Evolutionary conservation across 2,797 vertebrate genomes (phyloP), one percentile per base, ranked within the genome.

Genomic region (Acrocephalus scirpaceus): DNA sequence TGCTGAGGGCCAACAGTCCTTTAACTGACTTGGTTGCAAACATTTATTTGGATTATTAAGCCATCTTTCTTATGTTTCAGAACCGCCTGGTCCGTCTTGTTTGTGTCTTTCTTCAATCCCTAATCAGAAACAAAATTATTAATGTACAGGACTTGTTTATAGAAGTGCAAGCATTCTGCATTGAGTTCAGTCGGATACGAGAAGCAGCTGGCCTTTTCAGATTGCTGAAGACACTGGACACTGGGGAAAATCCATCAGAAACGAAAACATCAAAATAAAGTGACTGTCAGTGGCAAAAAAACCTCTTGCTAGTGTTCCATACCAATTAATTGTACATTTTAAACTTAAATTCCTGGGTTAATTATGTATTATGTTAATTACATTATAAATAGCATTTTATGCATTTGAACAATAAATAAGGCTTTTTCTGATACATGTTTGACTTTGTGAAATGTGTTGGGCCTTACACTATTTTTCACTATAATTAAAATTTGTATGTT

Each of bases 81-180:
- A 99, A 99, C 91, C 99, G 99, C 9, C 97, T 99, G 98, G 99
- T 99, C 76, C 99, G 99, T 19, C 98, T 99, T 64, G 99, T 99
- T 54, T 99, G 99, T 50, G 99, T 99, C 62, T 99, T 99, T 95
- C 99, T 99, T 36, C 99, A 99, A 96, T 99, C 99, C 11, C 97
- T 99, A 96, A 99, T 99, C 96, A 98, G 99, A 51, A 99, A 99
- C 97, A 99, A 99, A 97, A 99, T 99, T 94, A 99, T 99, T 82
- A 99, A 99, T 15, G 99, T 99, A 32, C 99, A 99, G 98, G 99
- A 99, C 98, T 98, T 99, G 69, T 99, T 99, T 97, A 99, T 99
- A 95, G 99, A 99, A 97, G 99, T 99, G 9, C 99, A 99, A 97
- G 99, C 99, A 7, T 99, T 99, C 97, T 99, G 99, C 84, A 99